Conservation (phyloP, 1,140 invertebrate species). For the Manduca sexta region DNA sequence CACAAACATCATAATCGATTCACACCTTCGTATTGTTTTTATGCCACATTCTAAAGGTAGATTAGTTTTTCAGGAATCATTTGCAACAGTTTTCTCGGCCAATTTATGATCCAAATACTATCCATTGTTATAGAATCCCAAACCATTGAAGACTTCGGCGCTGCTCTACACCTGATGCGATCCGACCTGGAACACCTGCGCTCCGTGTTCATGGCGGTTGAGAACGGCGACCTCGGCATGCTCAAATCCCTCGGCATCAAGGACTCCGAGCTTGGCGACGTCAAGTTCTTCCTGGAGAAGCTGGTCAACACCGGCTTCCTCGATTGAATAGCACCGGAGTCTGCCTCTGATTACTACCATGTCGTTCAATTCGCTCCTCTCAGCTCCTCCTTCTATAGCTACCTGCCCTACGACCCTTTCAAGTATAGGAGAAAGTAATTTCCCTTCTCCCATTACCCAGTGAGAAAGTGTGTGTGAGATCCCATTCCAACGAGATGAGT, state of each 20-base stretch:
- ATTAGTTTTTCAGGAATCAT: too few relatives aligned
- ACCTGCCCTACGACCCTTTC: conserved; percentile 69
- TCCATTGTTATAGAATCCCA: conserved; percentile 85
- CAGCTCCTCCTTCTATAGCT: conserved; percentile 77
- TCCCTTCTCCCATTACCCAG: conserved; percentile 19
- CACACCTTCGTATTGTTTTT: too few relatives aligned
- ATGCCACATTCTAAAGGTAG: too few relatives aligned
- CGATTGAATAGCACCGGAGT: conserved; percentile 86
- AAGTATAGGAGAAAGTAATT: conserved; percentile 56
- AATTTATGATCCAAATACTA: not conserved
- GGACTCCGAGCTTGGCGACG: conserved; percentile 96
- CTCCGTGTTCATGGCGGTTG: conserved; percentile 96
- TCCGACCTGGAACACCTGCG: conserved; percentile 93
- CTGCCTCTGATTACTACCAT: conserved; percentile 77
- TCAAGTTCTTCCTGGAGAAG: conserved; percentile 97
- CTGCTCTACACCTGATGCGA: conserved; percentile 88
- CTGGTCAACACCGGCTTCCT: conserved; percentile 97
- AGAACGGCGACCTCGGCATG: conserved; percentile 95
- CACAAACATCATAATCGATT: too few relatives aligned
- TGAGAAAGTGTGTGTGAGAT: conserved; percentile 36
- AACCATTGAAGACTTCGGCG: conserved; percentile 95
- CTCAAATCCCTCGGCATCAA: conserved; percentile 95
- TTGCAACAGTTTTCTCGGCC: not conserved
- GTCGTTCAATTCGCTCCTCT: conserved; percentile 74
- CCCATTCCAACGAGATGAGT: conserved; percentile 6